Conservation (phyloP, 2,797 vertebrate species). For the Silurus lanzhouensis region DNA sequence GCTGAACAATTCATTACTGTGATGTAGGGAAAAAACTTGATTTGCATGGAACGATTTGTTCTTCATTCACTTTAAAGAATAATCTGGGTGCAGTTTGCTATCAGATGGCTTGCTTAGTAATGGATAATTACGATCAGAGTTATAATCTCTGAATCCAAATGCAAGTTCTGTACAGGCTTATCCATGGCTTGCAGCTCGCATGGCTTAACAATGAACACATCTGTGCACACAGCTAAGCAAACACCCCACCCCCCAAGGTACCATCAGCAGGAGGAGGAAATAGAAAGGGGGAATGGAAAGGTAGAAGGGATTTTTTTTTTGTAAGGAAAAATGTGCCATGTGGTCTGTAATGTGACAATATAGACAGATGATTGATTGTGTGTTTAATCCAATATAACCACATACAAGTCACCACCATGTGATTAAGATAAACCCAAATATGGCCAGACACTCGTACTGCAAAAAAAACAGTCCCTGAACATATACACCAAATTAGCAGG, state of each 20-base stretch:
- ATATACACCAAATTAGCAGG: neutral
- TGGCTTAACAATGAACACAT: neutral
- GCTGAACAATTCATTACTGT: neutral
- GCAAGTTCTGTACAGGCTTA: neutral
- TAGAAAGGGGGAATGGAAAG: neutral
- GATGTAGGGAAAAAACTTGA: neutral
- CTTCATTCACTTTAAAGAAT: neutral
- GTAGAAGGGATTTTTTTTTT: neutral
- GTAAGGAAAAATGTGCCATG: neutral
- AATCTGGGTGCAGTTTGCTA: neutral
- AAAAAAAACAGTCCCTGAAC: neutral
- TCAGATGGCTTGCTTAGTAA: neutral
- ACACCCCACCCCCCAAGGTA: neutral
- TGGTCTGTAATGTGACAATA: neutral
- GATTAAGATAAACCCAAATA: neutral
- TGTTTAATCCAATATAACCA: neutral
- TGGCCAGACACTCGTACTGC: neutral
- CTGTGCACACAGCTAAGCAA: neutral
- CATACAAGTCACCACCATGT: constrained; percentile 3
- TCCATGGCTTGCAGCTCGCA: too few species aligned
- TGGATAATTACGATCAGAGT: neutral
- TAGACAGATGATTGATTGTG: constrained; percentile 16
- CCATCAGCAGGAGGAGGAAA: constrained; percentile 4
- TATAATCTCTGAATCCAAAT: neutral
- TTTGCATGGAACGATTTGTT: neutral